A percentile compares a stretch with the other conserved stretches of the same genome.
Evolutionary conservation across 2,888 invertebrate species (phyloP).

Genomic region (Prenolepis imparis): DNA sequence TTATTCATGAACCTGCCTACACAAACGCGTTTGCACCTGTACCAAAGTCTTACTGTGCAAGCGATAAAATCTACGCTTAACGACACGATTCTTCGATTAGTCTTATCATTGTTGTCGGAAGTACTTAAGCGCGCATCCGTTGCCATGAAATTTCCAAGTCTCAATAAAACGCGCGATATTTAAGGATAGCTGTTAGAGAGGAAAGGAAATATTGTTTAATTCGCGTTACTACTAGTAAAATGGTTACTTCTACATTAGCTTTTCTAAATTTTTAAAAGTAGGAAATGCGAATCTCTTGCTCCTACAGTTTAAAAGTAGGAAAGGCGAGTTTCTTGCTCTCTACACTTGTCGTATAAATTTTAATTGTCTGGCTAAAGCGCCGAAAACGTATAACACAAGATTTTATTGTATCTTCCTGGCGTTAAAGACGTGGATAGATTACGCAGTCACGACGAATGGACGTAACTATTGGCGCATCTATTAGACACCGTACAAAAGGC

Average conservation of each 20-base stretch:
- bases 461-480: constrained; percentile 49
- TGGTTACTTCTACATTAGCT: neutral
- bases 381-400: neutral
- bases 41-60: constrained; percentile 75
- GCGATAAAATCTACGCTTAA: constrained; percentile 75
- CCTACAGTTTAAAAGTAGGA: neutral
- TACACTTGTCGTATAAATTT: neutral
- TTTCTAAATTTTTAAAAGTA: neutral
- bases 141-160: neutral
- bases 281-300: neutral
- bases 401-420: constrained; percentile 11
- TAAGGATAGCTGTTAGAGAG: neutral
- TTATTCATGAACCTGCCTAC: constrained; percentile 78
- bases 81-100: constrained; percentile 71
- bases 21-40: constrained; percentile 80
- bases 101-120: constrained; percentile 39
- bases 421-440: constrained; percentile 34
- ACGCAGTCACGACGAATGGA: constrained; percentile 14
- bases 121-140: constrained; percentile 28
- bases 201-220: neutral
- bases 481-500: constrained; percentile 40
- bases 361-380: neutral
- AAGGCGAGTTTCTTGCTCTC: neutral
- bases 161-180: neutral
- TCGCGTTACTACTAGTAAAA: neutral